These are phyloP conservation scores for Phocides pigmalion DNA, from an alignment of 1,140 invertebrate species.

Conservation along the genomic window DNA sequence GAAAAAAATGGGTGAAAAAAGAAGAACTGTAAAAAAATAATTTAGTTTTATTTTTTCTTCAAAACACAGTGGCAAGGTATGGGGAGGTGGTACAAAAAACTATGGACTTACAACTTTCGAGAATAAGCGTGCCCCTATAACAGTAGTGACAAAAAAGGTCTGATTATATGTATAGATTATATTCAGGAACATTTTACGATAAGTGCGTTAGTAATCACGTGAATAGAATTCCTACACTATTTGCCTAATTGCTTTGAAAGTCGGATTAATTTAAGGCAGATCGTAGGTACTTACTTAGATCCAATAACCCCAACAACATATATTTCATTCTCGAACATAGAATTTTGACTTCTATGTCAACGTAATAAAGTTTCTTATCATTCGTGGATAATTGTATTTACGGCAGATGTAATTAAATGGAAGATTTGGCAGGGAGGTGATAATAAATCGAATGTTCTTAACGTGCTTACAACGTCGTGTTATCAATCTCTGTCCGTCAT, in stretches of 20 bases:
- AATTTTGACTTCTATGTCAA: neutral
- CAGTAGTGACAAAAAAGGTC: no score
- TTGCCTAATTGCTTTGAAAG: neutral
- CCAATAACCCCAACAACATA: neutral
- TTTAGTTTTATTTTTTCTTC: no score
- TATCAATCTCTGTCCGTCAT: neutral
- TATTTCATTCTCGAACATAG: neutral
- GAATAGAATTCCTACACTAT: conserved; percentile 1
- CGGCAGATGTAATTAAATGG: neutral
- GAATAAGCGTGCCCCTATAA: no score
- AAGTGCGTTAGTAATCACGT: neutral
- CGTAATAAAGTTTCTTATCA: neutral
- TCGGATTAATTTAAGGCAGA: conserved; percentile 5
- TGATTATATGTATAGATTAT: no score
- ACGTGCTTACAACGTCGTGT: neutral
- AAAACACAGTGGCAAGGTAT: no score
- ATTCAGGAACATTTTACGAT: no score
- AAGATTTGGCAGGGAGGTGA: neutral
- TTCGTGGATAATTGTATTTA: neutral
- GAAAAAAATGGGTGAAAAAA: no score
- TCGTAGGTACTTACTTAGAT: neutral
- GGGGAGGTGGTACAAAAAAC: no score
- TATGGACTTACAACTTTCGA: no score
- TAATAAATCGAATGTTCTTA: neutral
- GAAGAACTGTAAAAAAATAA: no score